Conservation (phyloP, 2,113 vertebrate genomes). For the Mesoclemmys tuberculata region DNA sequence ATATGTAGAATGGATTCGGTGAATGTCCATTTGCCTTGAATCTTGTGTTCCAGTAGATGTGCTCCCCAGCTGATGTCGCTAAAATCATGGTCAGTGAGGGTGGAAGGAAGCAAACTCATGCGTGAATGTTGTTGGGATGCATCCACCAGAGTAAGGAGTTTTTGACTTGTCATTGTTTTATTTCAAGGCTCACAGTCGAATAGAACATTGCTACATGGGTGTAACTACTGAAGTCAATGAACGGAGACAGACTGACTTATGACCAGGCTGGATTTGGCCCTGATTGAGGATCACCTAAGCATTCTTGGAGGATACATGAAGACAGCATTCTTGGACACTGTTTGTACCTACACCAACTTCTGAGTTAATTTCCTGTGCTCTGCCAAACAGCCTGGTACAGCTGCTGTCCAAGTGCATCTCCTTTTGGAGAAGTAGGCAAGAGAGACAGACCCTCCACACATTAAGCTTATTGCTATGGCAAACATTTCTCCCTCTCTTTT, state of each 20-base stretch:
- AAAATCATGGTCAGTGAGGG: too few species aligned
- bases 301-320: not conserved
- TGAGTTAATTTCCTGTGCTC: rapidly evolving
- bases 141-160: not conserved
- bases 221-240: not conserved
- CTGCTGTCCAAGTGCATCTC: not conserved
- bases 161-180: not conserved
- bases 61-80: too few species aligned
- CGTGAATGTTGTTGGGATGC: too few species aligned
- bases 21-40: too few species aligned
- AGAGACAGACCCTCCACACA: too few species aligned
- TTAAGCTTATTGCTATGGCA: not conserved
- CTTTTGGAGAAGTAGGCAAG: not conserved
- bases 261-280: not conserved
- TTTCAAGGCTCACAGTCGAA: not conserved
- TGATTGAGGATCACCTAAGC: not conserved
- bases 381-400: not conserved
- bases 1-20: too few species aligned
- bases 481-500: not conserved
- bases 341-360: rapidly evolving
- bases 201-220: not conserved
- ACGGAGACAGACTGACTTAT: not conserved
- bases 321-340: not conserved
- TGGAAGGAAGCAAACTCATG: too few species aligned
- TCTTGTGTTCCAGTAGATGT: too few species aligned